Conservation (phyloP, 2,797 vertebrate species). For the Leptoclinus maculatus region DNA sequence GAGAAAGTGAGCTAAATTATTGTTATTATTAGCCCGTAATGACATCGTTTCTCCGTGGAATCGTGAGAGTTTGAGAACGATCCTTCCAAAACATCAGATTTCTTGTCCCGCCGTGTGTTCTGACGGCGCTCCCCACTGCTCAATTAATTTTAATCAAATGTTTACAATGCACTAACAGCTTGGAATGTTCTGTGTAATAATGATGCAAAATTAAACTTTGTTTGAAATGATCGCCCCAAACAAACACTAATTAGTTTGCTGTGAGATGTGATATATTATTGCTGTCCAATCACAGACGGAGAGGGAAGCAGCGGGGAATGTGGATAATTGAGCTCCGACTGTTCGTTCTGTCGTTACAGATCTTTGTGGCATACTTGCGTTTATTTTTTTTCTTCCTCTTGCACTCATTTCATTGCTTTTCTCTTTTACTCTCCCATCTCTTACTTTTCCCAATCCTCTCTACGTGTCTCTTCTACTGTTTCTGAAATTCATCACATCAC, state of each 20-base stretch:
- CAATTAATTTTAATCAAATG: slow-evolving; percentile 80
- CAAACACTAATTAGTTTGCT: slow-evolving; percentile 75
- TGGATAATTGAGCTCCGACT: slow-evolving; percentile 75
- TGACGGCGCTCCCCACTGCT: slow-evolving; percentile 65
- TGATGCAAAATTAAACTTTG: slow-evolving; percentile 67
- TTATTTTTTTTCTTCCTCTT: not conserved
- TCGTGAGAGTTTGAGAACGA: slow-evolving; percentile 51
- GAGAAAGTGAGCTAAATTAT: slow-evolving; percentile 60
- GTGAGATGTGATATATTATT: slow-evolving; percentile 58
- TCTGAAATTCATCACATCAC: slow-evolving; percentile 14
- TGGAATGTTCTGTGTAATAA: slow-evolving; percentile 62
- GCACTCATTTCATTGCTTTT: not conserved
- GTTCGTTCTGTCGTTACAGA: slow-evolving; percentile 47
- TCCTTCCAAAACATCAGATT: slow-evolving; percentile 56
- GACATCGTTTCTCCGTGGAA: slow-evolving; percentile 68
- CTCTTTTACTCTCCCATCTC: not conserved
- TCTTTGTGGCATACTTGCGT: slow-evolving; percentile 36
- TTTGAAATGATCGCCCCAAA: slow-evolving; percentile 70
- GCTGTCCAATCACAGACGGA: slow-evolving; percentile 70
- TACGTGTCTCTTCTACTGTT: not conserved
- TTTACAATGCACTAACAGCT: slow-evolving; percentile 77
- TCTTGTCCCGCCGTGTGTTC: slow-evolving; percentile 40
- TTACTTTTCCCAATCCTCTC: not conserved
- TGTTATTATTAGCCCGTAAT: slow-evolving; percentile 72
- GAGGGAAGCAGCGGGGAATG: slow-evolving; percentile 66